Conservation (phyloP, 2,797 vertebrate genomes). For the Phataginus tetradactyla region DNA sequence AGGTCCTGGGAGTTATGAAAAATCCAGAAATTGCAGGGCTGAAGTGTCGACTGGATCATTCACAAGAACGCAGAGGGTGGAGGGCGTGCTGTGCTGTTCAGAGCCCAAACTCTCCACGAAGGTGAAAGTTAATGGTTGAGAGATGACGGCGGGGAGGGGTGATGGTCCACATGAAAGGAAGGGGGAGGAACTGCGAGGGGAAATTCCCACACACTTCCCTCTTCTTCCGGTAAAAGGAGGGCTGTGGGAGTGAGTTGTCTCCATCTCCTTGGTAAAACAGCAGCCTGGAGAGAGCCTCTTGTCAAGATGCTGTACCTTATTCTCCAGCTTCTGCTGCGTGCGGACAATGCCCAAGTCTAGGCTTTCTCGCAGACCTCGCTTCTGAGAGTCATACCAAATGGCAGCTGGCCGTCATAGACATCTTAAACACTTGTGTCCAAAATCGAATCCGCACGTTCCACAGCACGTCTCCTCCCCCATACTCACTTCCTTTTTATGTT, state of each 20-base stretch:
- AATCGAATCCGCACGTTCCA: not conserved
- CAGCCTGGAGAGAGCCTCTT: not conserved
- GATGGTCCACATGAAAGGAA: not conserved
- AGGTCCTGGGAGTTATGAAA: not conserved
- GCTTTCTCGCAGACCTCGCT: not conserved
- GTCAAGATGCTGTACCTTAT: not conserved
- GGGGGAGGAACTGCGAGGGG: not conserved
- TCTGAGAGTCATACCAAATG: not conserved
- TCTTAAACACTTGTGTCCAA: not conserved
- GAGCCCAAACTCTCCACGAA: not conserved
- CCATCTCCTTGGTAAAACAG: not conserved
- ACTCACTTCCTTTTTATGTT: not conserved
- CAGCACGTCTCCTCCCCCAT: too few relatives aligned
- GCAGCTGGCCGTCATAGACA: not conserved
- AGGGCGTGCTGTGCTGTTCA: not conserved
- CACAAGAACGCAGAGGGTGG: not conserved
- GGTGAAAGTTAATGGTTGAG: not conserved
- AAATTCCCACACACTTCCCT: not conserved
- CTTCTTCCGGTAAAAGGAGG: too few relatives aligned
- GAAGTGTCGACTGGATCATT: not conserved
- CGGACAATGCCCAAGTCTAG: not conserved
- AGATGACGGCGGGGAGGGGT: too few relatives aligned
- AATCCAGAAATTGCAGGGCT: not conserved
- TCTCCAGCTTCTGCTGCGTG: not conserved
- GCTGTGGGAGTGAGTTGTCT: too few relatives aligned